Conservation (phyloP, 2,113 vertebrate species). For the Marmota monax region DNA sequence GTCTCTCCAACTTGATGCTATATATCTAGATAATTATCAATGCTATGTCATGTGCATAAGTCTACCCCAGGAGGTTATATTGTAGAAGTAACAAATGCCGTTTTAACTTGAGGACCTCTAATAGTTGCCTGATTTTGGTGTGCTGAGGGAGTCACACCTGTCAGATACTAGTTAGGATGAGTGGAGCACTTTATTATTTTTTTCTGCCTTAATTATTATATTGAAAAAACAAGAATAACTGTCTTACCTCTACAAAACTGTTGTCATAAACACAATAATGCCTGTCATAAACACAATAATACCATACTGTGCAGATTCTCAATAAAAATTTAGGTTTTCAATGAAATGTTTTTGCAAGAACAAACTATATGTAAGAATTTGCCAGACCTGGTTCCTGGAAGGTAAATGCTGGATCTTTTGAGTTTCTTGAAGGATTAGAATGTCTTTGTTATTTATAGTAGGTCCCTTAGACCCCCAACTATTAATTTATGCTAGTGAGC, state of each 20-base stretch:
- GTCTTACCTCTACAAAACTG: neutral
- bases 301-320: neutral
- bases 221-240: neutral
- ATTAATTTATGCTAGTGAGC: neutral
- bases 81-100: constrained; percentile 18
- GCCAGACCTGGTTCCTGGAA: neutral
- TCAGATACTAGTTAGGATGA: neutral
- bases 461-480: neutral
- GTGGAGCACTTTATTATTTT: neutral
- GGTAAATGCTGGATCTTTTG: neutral
- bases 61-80: neutral
- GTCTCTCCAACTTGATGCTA: neutral
- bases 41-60: neutral
- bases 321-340: constrained; percentile 38
- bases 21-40: neutral
- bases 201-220: neutral
- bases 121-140: neutral
- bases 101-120: neutral
- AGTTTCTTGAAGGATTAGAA: neutral
- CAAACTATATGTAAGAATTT: neutral
- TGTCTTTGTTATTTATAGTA: neutral
- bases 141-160: neutral
- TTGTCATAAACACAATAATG: neutral
- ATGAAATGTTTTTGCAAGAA: neutral
- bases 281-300: neutral